Percentiles rank a stretch among this genome's conserved stretches.
These are phyloP conservation scores for Nemurella pictetii DNA, from an alignment of 2,888 invertebrate genomes.

Conservation along the genomic window DNA sequence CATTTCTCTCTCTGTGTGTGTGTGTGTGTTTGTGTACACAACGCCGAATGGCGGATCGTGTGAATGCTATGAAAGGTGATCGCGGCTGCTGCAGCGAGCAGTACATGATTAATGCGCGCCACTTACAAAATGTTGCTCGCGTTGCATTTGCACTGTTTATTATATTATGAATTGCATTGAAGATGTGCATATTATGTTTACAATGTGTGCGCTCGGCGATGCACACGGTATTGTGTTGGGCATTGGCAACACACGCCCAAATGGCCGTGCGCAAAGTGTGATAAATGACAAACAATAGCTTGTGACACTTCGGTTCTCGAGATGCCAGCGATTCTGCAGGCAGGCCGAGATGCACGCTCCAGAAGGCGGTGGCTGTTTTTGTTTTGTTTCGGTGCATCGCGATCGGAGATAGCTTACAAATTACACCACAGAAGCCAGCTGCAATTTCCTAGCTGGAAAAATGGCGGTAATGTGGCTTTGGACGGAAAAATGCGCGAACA, in stretches of 20 bases:
- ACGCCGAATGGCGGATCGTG: not conserved
- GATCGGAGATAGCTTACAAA: too few species aligned
- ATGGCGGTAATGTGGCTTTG: too few species aligned
- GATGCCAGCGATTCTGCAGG: not conserved
- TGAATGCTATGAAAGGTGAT: not conserved
- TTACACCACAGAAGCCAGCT: too few species aligned
- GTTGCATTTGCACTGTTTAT: too few species aligned
- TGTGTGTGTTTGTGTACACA: too few species aligned
- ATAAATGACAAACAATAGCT: not conserved
- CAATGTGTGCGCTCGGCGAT: not conserved
- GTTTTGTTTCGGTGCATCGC: not conserved
- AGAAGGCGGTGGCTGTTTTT: not conserved
- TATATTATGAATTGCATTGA: not conserved
- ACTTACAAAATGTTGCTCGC: not conserved
- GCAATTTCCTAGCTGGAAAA: too few species aligned
- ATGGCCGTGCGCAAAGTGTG: not conserved
- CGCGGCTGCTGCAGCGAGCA: not conserved
- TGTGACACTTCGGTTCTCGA: not conserved
- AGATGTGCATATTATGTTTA: not conserved
- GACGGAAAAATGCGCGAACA: too few species aligned
- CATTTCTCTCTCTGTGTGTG: too few species aligned
- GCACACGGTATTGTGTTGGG: not conserved
- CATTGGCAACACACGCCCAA: not conserved
- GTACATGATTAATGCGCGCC: not conserved
- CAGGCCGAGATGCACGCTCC: not conserved